Evolutionary conservation across 2,888 invertebrate genomes (phyloP).

Genomic region (Lomographa bimaculata): DNA sequence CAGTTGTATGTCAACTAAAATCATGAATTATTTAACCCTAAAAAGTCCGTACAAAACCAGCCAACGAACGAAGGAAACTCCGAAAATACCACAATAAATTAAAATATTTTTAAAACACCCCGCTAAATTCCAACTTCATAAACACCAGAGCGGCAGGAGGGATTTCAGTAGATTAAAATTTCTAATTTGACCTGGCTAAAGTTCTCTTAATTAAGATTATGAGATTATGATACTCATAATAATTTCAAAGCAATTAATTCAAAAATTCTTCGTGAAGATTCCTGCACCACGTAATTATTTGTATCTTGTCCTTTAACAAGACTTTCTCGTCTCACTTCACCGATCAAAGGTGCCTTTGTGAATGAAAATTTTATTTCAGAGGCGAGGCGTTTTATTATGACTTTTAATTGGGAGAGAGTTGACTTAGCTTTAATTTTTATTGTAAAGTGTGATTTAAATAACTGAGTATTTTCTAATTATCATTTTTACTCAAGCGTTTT

Average conservation of each 20-base stretch:
- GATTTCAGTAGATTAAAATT: constrained; percentile 75
- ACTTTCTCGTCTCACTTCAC: constrained; percentile 40
- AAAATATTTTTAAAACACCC: constrained; percentile 32
- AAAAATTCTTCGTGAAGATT: constrained; percentile 63
- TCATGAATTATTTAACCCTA: neutral
- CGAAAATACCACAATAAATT: constrained; percentile 25
- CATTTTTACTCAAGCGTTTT: too few relatives aligned
- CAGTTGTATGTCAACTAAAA: neutral
- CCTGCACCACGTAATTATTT: constrained; percentile 63
- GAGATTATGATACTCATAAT: constrained; percentile 79
- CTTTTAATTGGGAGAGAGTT: constrained; percentile 11
- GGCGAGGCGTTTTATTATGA: constrained; percentile 15
- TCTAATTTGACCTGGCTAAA: constrained; percentile 70
- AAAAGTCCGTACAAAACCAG: neutral
- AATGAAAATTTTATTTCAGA: constrained; percentile 14
- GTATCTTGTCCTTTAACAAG: constrained; percentile 40
- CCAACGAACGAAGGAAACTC: neutral
- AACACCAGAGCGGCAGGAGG: constrained; percentile 48
- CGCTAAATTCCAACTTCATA: constrained; percentile 52
- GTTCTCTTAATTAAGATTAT: constrained; percentile 80
- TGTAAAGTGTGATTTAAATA: too few relatives aligned
- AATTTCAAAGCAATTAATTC: constrained; percentile 77
- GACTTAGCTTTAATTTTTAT: neutral
- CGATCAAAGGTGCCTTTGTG: constrained; percentile 18
- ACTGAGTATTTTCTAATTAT: too few relatives aligned